phyloP scores from a whole-genome alignment of 2,797 vertebrate species.

The Acanthurus tractus region DNA sequence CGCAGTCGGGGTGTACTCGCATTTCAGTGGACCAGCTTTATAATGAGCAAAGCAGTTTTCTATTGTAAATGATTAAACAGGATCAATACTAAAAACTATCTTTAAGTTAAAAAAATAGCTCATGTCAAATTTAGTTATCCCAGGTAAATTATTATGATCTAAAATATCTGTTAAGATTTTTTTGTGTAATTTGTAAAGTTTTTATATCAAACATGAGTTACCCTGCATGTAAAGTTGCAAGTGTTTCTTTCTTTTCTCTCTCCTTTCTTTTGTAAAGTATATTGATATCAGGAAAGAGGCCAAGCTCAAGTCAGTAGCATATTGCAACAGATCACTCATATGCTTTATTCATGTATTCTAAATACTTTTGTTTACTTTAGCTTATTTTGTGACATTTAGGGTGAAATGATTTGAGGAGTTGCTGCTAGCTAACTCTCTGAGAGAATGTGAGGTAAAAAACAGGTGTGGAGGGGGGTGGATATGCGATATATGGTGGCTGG shows the following conservation, averaged over 20 bases:
- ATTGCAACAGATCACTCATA: neutral
- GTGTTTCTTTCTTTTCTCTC: no score
- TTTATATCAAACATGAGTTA: neutral
- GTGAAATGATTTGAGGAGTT: slow-evolving; percentile 39
- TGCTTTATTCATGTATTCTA: slow-evolving; percentile 25
- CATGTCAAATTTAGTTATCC: neutral
- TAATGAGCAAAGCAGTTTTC: neutral
- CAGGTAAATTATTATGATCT: neutral
- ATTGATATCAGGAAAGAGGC: slow-evolving; percentile 7
- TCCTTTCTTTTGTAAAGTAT: neutral
- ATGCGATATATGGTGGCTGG: slow-evolving; percentile 14
- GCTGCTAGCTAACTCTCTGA: slow-evolving; percentile 44
- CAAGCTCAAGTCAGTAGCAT: neutral
- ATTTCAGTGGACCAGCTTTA: slow-evolving; percentile 1
- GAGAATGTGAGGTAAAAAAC: slow-evolving; percentile 40
- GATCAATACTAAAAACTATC: neutral
- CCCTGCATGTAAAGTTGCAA: neutral
- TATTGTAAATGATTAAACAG: neutral
- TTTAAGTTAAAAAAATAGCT: neutral
- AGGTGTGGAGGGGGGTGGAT: slow-evolving; percentile 5
- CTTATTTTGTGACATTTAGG: slow-evolving; percentile 42
- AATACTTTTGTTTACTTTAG: slow-evolving; percentile 37
- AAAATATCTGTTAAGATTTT: neutral
- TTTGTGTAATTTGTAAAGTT: neutral
- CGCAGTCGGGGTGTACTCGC: slow-evolving; percentile 13